These are phyloP conservation scores for Schrankia costaestrigalis DNA, from an alignment of 2,888 invertebrate species.

Conservation along the genomic window DNA sequence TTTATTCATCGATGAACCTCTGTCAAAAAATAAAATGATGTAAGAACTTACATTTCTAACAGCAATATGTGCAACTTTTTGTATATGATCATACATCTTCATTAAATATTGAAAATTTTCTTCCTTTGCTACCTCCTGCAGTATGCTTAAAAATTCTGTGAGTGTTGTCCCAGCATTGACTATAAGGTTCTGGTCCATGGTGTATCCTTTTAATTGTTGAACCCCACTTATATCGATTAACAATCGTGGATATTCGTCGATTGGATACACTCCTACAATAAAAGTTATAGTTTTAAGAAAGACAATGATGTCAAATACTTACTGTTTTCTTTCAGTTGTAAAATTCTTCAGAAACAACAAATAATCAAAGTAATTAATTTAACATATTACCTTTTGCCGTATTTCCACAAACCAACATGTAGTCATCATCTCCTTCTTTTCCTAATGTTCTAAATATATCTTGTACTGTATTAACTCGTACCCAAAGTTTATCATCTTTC, in stretches of 20 bases:
- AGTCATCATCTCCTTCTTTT: conserved; percentile 60
- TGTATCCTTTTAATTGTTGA: conserved; percentile 72
- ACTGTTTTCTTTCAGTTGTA: no score
- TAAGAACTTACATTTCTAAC: conserved; percentile 86
- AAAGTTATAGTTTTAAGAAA: not conserved
- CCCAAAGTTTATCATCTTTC: conserved; percentile 64
- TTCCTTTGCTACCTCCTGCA: conserved; percentile 39
- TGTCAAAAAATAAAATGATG: no score
- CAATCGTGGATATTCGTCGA: conserved; percentile 51
- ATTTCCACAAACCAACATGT: conserved; percentile 87
- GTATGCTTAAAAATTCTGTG: conserved; percentile 70
- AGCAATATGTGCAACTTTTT: conserved; percentile 84
- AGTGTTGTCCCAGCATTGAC: conserved; percentile 80
- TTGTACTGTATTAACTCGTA: conserved; percentile 66
- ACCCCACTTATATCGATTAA: conserved; percentile 83
- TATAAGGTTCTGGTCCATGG: conserved; percentile 56
- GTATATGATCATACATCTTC: conserved; percentile 82
- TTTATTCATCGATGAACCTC: no score
- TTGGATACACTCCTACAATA: conserved; percentile 61
- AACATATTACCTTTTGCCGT: conserved; percentile 84
- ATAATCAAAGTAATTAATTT: no score
- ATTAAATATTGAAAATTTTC: conserved; percentile 79
- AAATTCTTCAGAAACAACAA: no score
- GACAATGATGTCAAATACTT: not conserved
- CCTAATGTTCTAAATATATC: conserved; percentile 74